These are phyloP conservation scores for Metopolophium dirhodum DNA, from an alignment of 1,140 invertebrate genomes.

Conservation along the genomic window DNA sequence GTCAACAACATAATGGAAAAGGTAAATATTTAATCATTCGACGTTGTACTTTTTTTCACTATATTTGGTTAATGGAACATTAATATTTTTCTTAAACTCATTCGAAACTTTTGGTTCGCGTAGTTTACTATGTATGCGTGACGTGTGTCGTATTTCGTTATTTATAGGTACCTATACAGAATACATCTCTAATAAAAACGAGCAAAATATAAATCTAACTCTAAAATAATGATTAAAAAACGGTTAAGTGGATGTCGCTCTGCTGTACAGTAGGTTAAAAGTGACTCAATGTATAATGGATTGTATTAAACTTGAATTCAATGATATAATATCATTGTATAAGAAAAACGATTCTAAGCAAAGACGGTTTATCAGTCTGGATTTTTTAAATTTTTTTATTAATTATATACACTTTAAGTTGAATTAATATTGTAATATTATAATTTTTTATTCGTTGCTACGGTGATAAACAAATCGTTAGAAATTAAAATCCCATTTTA, in stretches of 20 bases:
- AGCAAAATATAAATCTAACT: neutral
- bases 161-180: neutral
- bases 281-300: neutral
- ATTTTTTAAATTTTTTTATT: too few species aligned
- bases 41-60: neutral
- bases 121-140: neutral
- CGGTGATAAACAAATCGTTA: too few species aligned
- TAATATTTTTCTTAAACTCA: neutral
- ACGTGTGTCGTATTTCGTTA: neutral
- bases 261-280: too few species aligned
- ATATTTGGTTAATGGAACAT: neutral
- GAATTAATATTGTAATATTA: too few species aligned
- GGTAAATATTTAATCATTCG: constrained; percentile 16
- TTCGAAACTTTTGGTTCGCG: neutral
- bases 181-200: neutral
- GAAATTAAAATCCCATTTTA: too few species aligned
- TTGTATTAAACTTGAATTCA: too few species aligned
- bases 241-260: too few species aligned
- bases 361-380: too few species aligned
- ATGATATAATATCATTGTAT: too few species aligned
- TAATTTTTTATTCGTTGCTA: too few species aligned
- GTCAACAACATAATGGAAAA: constrained; percentile 19
- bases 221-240: neutral
- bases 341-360: too few species aligned
- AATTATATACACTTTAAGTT: too few species aligned